phyloP scores from a whole-genome alignment of 1,140 invertebrate genomes.

The Muscidifurax raptorellus region DNA sequence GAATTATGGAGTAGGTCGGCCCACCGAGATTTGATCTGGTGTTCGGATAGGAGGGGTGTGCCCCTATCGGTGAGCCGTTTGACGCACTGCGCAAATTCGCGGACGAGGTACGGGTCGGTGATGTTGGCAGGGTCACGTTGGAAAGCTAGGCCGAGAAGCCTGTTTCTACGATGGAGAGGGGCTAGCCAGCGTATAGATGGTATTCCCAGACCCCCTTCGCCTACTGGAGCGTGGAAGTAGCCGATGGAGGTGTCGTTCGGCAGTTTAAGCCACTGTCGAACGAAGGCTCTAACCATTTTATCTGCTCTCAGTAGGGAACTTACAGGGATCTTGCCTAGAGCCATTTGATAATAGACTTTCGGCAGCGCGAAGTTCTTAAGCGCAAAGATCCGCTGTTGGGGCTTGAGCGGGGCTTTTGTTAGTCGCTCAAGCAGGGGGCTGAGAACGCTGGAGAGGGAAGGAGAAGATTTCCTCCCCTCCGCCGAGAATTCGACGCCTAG shows the following conservation, averaged over 20 bases:
- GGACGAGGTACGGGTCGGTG: not conserved
- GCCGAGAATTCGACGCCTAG: slow-evolving; percentile 62
- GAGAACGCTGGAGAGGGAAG: slow-evolving; percentile 58
- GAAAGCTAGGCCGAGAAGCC: not conserved
- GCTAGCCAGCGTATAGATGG: slow-evolving; percentile 52
- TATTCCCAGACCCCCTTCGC: slow-evolving; percentile 63
- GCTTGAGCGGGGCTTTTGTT: too few species aligned
- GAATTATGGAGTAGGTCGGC: slow-evolving; percentile 49
- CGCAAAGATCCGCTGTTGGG: too few species aligned
- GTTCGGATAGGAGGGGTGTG: slow-evolving; percentile 46
- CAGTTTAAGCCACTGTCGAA: slow-evolving; percentile 63
- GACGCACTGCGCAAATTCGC: slow-evolving; percentile 27
- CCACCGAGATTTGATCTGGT: slow-evolving; percentile 44
- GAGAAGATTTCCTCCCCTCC: slow-evolving; percentile 50
- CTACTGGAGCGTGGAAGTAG: slow-evolving; percentile 63
- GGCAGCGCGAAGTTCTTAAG: too few species aligned
- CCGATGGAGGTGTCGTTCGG: slow-evolving; percentile 62
- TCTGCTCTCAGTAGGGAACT: too few species aligned
- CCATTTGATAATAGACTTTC: too few species aligned
- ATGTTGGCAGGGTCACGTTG: not conserved
- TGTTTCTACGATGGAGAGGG: slow-evolving; percentile 30
- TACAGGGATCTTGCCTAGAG: too few species aligned
- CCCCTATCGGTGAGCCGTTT: slow-evolving; percentile 47
- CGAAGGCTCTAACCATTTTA: slow-evolving; percentile 55
- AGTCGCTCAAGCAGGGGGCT: too few species aligned